Percentiles rank a stretch among this genome's conserved stretches.
These are phyloP conservation scores for Xiphydria camelus DNA, from an alignment of 2,888 invertebrate species.

Conservation along the genomic window DNA sequence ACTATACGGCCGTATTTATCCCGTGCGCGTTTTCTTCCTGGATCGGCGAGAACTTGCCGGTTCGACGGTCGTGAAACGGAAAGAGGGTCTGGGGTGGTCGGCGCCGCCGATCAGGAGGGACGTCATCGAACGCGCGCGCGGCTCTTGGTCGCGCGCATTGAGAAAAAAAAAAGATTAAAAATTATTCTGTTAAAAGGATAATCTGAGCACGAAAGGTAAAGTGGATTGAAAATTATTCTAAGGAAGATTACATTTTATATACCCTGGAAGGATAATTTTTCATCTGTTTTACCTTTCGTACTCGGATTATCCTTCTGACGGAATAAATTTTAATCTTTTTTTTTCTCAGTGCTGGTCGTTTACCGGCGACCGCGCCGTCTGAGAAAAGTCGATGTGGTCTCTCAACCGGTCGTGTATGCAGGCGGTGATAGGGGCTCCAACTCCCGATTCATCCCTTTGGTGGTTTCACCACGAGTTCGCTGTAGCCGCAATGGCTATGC, in stretches of 20 bases:
- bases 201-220: too few species aligned
- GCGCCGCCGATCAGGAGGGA: slow-evolving; percentile 58
- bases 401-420: slow-evolving; percentile 60
- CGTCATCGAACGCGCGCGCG: slow-evolving; percentile 58
- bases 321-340: too few species aligned
- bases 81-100: slow-evolving; percentile 53
- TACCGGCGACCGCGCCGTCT: slow-evolving; percentile 58
- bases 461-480: slow-evolving; percentile 61
- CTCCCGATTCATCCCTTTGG: slow-evolving; percentile 58
- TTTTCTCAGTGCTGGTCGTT: too few species aligned
- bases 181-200: too few species aligned
- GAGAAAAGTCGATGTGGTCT: slow-evolving; percentile 58
- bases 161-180: too few species aligned
- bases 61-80: slow-evolving; percentile 7
- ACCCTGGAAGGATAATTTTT: too few species aligned
- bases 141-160: too few species aligned
- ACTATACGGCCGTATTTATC: slow-evolving; percentile 56
- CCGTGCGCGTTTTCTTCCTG: slow-evolving; percentile 54
- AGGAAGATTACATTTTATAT: too few species aligned
- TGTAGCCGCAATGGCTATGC: slow-evolving; percentile 57
- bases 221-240: too few species aligned
- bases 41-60: slow-evolving; percentile 52
- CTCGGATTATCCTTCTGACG: too few species aligned
- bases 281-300: too few species aligned
- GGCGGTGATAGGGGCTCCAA: slow-evolving; percentile 57